Base-by-base conservation (phyloP, 2,888 invertebrate species). In the Apocheima hispidaria region DNA sequence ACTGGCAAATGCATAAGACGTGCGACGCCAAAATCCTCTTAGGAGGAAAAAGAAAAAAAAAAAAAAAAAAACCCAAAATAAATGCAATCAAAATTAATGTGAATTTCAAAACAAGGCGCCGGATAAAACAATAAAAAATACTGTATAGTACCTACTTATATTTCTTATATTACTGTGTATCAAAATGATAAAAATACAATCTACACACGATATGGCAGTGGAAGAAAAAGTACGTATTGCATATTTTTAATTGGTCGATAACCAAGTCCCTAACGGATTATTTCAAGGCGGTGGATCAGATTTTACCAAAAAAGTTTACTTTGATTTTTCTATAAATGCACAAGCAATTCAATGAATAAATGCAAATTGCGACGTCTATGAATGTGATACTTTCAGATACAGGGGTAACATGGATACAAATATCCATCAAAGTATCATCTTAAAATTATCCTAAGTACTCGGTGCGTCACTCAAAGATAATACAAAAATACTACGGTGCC, bases 31-130 rank as follows among this genome's bases (percentile, higher is more conserved):
- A n/a, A n/a, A n/a, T n/a, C n/a, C n/a, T n/a, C n/a, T n/a, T n/a
- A n/a, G n/a, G n/a, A n/a, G n/a, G n/a, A n/a, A n/a, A n/a, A n/a
- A n/a, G n/a, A n/a, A n/a, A n/a, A n/a, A n/a, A n/a, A n/a, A n/a
- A 36, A 9, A 2, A 26, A 26, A 26, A 44, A n/a, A 44, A 9
- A 6, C 14, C 7, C 1, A 16, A 28, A 16, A 5, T 23, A 4
- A 38, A 14, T 48, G n/a, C n/a, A n/a, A n/a, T 28, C 14, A 55
- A 40, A 54, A 48, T 48, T 48, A 30, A 30, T 48, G 48, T 48
- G 10, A 30, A 12, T 30, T 4, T 16, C 1, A 16, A 21, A 28
- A 28, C 3, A 16, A 28, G 10, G 3, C 26, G 3, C n/a, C n/a
- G n/a, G n/a, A n/a, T 9, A 26, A 43, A 14, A 28, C 1, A 18